phyloP scores from a whole-genome alignment of 2,888 invertebrate genomes.

The Coelinius sp. region DNA sequence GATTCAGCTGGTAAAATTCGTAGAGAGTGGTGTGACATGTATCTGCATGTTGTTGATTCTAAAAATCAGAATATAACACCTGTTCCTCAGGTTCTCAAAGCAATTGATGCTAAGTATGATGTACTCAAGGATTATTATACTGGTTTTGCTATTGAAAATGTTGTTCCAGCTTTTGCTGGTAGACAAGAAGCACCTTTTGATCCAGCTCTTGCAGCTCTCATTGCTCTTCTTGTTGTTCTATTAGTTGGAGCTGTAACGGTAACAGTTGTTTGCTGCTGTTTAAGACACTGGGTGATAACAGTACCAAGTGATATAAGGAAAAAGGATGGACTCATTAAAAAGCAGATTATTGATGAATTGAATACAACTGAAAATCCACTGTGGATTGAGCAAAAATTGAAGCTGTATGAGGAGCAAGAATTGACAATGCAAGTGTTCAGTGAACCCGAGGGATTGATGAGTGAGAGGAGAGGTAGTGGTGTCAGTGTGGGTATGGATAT shows the following conservation, averaged over 20 bases:
- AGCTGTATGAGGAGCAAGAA: conserved; percentile 93
- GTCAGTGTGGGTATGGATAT: conserved; percentile 69
- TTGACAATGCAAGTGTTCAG: conserved; percentile 94
- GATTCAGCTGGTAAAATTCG: conserved; percentile 77
- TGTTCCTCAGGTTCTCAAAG: conserved; percentile 84
- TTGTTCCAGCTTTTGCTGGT: conserved; percentile 79
- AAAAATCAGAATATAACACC: conserved; percentile 81
- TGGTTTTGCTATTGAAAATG: conserved; percentile 82
- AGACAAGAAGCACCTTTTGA: conserved; percentile 85
- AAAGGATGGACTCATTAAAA: conserved; percentile 86
- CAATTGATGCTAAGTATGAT: conserved; percentile 89
- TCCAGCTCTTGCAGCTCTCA: conserved; percentile 87
- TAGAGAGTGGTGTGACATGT: conserved; percentile 87
- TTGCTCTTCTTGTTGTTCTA: conserved; percentile 87
- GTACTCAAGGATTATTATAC: conserved; percentile 85
- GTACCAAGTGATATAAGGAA: conserved; percentile 86
- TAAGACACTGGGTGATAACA: conserved; percentile 89
- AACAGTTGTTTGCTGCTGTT: conserved; percentile 88
- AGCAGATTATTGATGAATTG: conserved; percentile 86
- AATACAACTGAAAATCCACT: conserved; percentile 93
- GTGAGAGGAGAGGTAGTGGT: conserved; percentile 72
- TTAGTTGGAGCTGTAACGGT: conserved; percentile 90
- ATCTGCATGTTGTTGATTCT: conserved; percentile 86
- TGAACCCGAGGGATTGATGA: conserved; percentile 77
- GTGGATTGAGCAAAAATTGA: conserved; percentile 92